Evolutionary conservation across 2,113 vertebrate species (phyloP).

Genomic region (Passer domesticus): DNA sequence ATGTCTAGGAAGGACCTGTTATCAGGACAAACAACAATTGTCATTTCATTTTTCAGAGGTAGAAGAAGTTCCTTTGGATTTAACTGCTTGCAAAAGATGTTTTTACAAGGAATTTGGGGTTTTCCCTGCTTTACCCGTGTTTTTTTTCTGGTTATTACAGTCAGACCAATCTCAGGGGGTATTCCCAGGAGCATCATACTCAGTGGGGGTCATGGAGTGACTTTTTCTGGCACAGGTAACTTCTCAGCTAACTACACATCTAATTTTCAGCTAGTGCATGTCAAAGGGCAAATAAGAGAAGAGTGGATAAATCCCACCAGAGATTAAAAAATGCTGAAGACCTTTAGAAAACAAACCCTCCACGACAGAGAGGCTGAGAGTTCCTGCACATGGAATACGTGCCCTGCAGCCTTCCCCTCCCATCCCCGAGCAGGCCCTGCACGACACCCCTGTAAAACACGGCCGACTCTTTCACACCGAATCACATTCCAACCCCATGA

Average conservation of each 20-base stretch:
- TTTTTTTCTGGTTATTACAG: neutral
- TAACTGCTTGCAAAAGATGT: neutral
- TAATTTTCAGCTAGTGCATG: neutral
- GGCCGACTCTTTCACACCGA: neutral
- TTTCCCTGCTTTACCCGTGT: rapidly evolving
- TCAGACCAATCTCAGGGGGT: neutral
- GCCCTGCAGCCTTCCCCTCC: neutral
- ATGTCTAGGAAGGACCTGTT: neutral
- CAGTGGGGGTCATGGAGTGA: neutral
- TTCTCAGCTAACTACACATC: neutral
- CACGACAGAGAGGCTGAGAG: neutral
- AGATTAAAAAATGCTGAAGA: neutral
- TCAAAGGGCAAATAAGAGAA: neutral
- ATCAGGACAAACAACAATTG: neutral
- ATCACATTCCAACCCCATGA: conserved; percentile 41
- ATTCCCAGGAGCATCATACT: neutral
- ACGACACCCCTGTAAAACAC: neutral
- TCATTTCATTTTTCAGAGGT: neutral
- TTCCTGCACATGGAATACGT: neutral
- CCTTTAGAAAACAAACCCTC: neutral
- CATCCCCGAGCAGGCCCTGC: neutral
- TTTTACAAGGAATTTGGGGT: neutral
- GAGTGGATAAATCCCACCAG: neutral
- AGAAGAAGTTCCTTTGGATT: neutral
- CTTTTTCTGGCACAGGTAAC: neutral